Percentiles rank a stretch among this genome's conserved stretches.
Conservation (phyloP, 1,140 invertebrate species). For the Ceratosolen fusciceps region DNA sequence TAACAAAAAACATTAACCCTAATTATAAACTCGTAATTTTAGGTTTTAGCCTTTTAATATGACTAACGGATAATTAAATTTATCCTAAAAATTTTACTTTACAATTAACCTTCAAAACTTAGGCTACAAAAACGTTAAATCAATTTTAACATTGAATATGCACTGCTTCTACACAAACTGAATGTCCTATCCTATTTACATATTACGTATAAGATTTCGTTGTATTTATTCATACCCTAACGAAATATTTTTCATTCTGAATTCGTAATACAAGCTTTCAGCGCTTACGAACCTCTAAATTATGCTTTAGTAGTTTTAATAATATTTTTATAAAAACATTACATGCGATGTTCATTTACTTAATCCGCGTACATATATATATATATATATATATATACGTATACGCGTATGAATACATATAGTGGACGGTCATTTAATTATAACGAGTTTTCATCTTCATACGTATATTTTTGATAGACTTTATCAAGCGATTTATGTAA, state of each 20-base stretch:
- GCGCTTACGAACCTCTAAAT: not conserved
- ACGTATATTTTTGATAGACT: too few species aligned
- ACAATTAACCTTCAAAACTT: slow-evolving; percentile 1
- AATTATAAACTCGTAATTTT: too few species aligned
- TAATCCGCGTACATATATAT: too few species aligned
- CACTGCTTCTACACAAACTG: not conserved
- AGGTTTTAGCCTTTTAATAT: too few species aligned
- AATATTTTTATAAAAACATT: too few species aligned
- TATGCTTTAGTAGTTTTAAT: too few species aligned
- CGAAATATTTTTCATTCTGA: not conserved
- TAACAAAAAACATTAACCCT: too few species aligned
- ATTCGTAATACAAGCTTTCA: not conserved
- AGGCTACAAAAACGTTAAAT: slow-evolving; percentile 2
- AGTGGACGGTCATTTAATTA: too few species aligned
- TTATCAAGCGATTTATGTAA: not conserved
- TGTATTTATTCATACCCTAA: not conserved
- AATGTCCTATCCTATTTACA: not conserved
- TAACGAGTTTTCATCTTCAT: too few species aligned
- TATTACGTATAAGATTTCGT: not conserved
- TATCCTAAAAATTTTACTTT: not conserved
- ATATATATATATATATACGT: too few species aligned
- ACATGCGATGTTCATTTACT: too few species aligned
- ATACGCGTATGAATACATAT: too few species aligned
- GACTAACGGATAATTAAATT: not conserved
- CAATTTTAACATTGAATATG: slow-evolving; percentile 1